These are phyloP conservation scores for Chrysopa pallens DNA, from an alignment of 1,140 invertebrate genomes.

Conservation along the genomic window DNA sequence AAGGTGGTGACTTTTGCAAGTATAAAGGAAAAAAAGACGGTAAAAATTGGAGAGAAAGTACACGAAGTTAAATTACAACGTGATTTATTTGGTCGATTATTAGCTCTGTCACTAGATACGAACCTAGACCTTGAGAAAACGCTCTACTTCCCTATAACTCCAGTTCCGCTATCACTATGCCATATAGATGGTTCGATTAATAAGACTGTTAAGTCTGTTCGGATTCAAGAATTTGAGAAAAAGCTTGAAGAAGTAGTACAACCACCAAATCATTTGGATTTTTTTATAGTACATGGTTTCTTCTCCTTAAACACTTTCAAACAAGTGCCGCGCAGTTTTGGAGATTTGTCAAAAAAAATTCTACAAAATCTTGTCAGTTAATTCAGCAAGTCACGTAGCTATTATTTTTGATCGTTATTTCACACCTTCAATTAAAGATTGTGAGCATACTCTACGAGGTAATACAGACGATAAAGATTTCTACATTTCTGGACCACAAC, in stretches of 20 bases:
- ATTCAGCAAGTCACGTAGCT: constrained; percentile 6
- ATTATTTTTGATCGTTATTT: constrained; percentile 8
- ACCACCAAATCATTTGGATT: constrained; percentile 6
- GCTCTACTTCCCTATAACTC: constrained; percentile 10
- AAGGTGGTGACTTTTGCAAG: constrained; percentile 9
- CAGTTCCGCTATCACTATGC: constrained; percentile 12
- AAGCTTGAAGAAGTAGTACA: background rate
- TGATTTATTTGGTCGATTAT: constrained; percentile 14
- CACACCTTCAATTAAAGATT: constrained; percentile 3
- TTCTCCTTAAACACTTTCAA: constrained; percentile 11
- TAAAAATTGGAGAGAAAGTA: constrained; percentile 10
- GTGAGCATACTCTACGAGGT: background rate
- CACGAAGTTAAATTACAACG: constrained; percentile 14
- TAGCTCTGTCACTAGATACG: constrained; percentile 11
- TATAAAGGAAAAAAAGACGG: constrained; percentile 7
- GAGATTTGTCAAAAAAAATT: constrained; percentile 11
- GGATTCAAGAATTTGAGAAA: background rate
- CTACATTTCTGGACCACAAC: too few species aligned
- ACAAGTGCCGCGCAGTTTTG: constrained; percentile 12
- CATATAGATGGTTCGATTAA: constrained; percentile 6
- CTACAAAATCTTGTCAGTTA: constrained; percentile 6
- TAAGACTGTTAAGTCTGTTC: constrained; percentile 9
- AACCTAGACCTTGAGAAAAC: constrained; percentile 10
- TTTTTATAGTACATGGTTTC: constrained; percentile 9
- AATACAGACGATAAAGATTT: too few species aligned